Evolutionary conservation across 2,113 vertebrate genomes (phyloP), one percentile per base, ranked within the genome.

Genomic region (Eleginops maclovinus): DNA sequence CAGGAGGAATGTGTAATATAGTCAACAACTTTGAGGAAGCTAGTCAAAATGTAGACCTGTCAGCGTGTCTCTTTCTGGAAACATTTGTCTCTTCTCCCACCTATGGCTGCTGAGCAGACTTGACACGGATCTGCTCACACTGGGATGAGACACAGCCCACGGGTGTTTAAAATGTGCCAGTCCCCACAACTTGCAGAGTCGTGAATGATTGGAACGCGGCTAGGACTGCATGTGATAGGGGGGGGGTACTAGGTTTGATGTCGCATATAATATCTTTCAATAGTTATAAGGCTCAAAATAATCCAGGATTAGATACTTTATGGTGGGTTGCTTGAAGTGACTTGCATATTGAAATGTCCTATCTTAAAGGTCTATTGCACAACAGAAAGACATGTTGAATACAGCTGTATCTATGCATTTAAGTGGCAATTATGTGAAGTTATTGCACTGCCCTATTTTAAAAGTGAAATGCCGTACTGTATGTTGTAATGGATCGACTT

Each of bases 51-150:
- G 15, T 65, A 1, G 63, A 50, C 63, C 63, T 2, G 44, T 65
- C 67, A 44, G 8, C n/a, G n/a, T n/a, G 41, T 66, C 44, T 76
- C 41, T 47, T 31, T 53, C 65, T 28, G 28, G 40, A 71, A 80
- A 64, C 46, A 51, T 72, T 81, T 61, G 77, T 75, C 77, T 86
- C 63, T 69, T 50, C 28, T 64, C 69, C 77, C 55, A 72, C 73
- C 75, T 63, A 79, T n/a, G 75, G 64, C 75, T 77, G 55, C 54
- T 76, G 55, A 74, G 69, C 65, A 67, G 60, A 77, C 76, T 85
- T 82, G 76, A 75, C 75, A 82, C 40, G 9, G 26, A 56, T 73
- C 26, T 17, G 59, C 69, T 77, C 56, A 1, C 68, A 47, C 72
- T 55, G 44, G 59, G 58, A 15, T 60, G 55, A 75, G 70, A 81